A percentile compares a stretch with the other conserved stretches of the same genome.
These are phyloP conservation scores for Chrysina gloriosa DNA, from an alignment of 2,888 invertebrate genomes.

Conservation along the genomic window DNA sequence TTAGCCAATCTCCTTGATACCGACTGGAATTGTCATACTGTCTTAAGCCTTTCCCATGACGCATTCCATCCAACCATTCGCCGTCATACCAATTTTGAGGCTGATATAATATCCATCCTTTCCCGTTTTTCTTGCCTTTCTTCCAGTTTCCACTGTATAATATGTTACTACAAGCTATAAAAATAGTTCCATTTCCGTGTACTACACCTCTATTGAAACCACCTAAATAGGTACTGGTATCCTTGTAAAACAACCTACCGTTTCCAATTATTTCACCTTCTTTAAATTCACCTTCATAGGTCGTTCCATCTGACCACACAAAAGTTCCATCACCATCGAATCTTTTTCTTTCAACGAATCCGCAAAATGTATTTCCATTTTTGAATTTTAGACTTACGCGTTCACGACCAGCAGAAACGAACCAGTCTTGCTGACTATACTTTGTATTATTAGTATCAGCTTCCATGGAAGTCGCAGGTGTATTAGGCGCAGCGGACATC, in stretches of 20 bases:
- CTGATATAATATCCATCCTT: slow-evolving; percentile 61
- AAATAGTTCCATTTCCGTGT: slow-evolving; percentile 62
- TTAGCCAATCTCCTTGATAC: slow-evolving; percentile 70
- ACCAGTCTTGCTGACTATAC: slow-evolving; percentile 27
- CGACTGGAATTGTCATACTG: slow-evolving; percentile 68
- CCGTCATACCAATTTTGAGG: slow-evolving; percentile 64
- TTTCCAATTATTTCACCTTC: slow-evolving; percentile 69
- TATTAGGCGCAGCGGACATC: too few species aligned
- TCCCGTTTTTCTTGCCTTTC: slow-evolving; percentile 61
- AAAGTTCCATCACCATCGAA: slow-evolving; percentile 72
- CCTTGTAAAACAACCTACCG: slow-evolving; percentile 69
- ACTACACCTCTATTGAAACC: slow-evolving; percentile 69
- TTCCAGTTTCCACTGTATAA: slow-evolving; percentile 64
- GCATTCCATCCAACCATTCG: slow-evolving; percentile 61
- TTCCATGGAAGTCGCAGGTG: too few species aligned
- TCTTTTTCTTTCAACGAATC: slow-evolving; percentile 67
- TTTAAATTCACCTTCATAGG: slow-evolving; percentile 70
- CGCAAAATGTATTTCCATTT: slow-evolving; percentile 71
- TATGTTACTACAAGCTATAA: slow-evolving; percentile 51
- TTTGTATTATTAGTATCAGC: not conserved
- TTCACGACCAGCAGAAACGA: slow-evolving; percentile 59
- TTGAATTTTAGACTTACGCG: slow-evolving; percentile 67
- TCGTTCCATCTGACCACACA: slow-evolving; percentile 70
- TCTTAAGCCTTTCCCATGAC: slow-evolving; percentile 69
- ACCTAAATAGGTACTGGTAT: slow-evolving; percentile 71